A percentile compares a stretch with the other conserved stretches of the same genome.
These are phyloP conservation scores for Tragelaphus imberbis DNA, from an alignment of 2,113 vertebrate genomes.

Conservation along the genomic window DNA sequence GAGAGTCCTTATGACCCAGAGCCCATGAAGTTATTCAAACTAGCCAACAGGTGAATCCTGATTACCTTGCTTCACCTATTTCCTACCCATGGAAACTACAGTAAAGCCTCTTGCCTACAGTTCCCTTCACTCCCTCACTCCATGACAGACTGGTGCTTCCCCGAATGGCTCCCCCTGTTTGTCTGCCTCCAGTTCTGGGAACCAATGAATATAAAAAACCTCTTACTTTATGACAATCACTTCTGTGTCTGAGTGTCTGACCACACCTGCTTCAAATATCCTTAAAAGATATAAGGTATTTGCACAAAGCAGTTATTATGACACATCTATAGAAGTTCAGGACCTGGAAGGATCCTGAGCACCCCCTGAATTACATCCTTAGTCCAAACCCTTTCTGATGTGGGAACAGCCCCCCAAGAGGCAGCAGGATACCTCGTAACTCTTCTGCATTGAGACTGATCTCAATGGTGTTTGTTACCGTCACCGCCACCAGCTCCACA, in stretches of 20 bases:
- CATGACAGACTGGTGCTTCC: not conserved
- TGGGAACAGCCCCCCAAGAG: constrained; percentile 27
- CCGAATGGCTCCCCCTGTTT: not conserved
- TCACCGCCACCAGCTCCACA: not conserved
- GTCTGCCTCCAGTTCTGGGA: not conserved
- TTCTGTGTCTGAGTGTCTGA: not conserved
- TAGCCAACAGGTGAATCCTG: not conserved
- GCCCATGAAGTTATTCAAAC: not conserved
- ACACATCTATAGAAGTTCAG: not conserved
- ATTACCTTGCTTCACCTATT: not conserved
- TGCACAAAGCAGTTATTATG: not conserved
- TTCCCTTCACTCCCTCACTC: not conserved
- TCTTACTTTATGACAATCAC: not conserved
- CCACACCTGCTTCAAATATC: not conserved
- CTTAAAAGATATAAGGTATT: not conserved
- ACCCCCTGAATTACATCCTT: not conserved
- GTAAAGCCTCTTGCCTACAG: not conserved
- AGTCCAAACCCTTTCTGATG: constrained; percentile 63
- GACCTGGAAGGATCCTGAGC: not conserved
- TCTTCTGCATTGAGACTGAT: constrained; percentile 6
- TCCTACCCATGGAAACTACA: not conserved
- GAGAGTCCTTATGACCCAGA: not conserved
- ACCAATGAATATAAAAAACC: not conserved
- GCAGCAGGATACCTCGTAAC: not conserved
- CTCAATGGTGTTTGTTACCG: not conserved